Percentiles rank a stretch among this genome's conserved stretches.
Evolutionary conservation across 2,113 vertebrate species (phyloP).

Genomic region (Anthoscopus minutus): DNA sequence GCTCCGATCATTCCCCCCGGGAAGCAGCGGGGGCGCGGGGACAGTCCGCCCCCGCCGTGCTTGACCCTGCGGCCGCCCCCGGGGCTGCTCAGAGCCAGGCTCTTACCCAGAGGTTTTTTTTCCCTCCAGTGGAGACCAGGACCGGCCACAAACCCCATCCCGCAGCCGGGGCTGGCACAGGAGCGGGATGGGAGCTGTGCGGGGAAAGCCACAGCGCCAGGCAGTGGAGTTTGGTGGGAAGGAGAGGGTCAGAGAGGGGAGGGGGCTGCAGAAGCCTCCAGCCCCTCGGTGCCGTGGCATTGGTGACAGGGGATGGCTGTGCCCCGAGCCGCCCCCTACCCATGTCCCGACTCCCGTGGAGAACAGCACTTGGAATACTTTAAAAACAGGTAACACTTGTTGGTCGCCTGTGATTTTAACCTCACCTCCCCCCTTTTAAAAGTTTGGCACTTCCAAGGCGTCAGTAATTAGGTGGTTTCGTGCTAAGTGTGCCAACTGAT

Average conservation of each 20-base stretch:
- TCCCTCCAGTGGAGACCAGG: not conserved
- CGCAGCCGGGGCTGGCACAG: not conserved
- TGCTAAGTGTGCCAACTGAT: slow-evolving; percentile 65
- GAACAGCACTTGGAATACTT: not conserved
- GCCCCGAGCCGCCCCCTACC: not conserved
- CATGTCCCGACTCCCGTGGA: not conserved
- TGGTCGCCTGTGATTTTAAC: slow-evolving; percentile 34
- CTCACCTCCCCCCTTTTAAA: slow-evolving; percentile 21
- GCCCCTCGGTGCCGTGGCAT: not conserved
- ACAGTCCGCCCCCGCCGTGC: not conserved
- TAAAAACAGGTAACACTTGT: slow-evolving; percentile 47
- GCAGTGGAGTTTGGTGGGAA: not conserved
- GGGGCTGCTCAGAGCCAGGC: not conserved
- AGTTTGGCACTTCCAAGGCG: slow-evolving; percentile 66
- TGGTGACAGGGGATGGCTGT: not conserved
- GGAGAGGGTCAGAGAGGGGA: not conserved
- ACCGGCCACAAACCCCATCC: not conserved
- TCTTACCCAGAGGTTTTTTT: not conserved
- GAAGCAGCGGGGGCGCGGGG: not conserved
- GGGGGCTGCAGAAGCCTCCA: not conserved
- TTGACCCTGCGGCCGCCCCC: not conserved
- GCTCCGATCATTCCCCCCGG: not conserved
- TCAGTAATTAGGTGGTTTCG: slow-evolving; percentile 70
- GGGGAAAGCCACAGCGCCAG: not conserved
- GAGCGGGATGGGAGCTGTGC: not conserved